Base-by-base conservation (phyloP, 2,797 vertebrate genomes). In the Enteromius viviparus region DNA sequence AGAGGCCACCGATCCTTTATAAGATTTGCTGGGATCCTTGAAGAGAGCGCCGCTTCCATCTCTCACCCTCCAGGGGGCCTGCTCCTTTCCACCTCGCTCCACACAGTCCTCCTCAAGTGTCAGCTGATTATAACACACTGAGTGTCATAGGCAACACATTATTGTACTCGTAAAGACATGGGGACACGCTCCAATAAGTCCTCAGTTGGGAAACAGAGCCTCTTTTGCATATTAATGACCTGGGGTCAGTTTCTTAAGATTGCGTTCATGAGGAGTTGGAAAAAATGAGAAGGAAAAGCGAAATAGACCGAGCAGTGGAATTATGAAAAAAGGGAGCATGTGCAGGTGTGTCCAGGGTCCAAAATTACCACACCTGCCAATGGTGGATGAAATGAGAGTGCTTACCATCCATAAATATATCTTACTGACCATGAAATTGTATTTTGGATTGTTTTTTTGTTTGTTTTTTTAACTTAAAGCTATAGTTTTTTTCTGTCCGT, bases 171-270 rank as follows among this genome's bases (percentile, higher is more conserved):
- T 84, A 81, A 84, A 91, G 89, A 88, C 81, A 82, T 66, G 85
- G 80, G 80, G 90, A 91, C 89, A 92, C 29, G 91, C 93, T 94
- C 91, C 88, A 93, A 87, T 92, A 92, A 93, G 87, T 91, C 83
- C 87, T 89, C 88, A 65, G 88, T 81, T 80, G 71, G 86, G 87
- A 87, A 91, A 88, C 47, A 76, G 84, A 83, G 79, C 87, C 87
- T 90, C 80, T 84, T 85, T 83, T 85, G 89, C 88, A 88, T 92
- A 91, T 87, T 88, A 91, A 90, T 86, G 87, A 91, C 83, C 87
- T 84, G 86, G 82, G 78, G 85, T 87, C 89, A 87, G 82, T 84
- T 87, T 87, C 84, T 84, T 85, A 83, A 85, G 78, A 85, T 74
- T 87, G 77, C 62, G 80, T 89, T 85, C 79, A 68, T 85, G 83